These are phyloP conservation scores for Epiblema foenella DNA, from an alignment of 2,888 invertebrate species.

Conservation along the genomic window DNA sequence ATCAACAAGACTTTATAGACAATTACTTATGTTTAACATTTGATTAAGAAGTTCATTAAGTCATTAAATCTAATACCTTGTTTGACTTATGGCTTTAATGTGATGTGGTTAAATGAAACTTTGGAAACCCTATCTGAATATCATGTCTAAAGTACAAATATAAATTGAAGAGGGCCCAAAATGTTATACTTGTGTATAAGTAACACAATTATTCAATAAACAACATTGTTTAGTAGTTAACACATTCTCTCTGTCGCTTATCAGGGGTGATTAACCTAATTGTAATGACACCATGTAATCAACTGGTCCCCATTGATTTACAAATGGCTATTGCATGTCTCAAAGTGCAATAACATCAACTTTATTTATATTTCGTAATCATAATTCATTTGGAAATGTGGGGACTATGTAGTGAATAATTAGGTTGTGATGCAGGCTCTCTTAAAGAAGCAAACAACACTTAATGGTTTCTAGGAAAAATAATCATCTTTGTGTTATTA, in stretches of 20 bases:
- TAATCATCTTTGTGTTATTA: neutral
- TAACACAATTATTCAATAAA: conserved; percentile 21
- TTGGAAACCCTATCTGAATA: neutral
- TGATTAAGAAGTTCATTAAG: conserved; percentile 23
- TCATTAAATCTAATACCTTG: conserved; percentile 20
- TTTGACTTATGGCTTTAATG: neutral
- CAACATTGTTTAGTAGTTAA: conserved; percentile 31
- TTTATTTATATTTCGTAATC: conserved; percentile 32
- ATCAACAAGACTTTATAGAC: conserved; percentile 18
- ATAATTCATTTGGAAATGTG: conserved; percentile 21
- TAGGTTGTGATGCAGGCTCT: conserved; percentile 24
- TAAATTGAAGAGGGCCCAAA: neutral
- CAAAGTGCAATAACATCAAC: conserved; percentile 32
- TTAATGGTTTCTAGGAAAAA: conserved; percentile 29
- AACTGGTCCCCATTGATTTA: conserved; percentile 51
- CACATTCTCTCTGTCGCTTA: conserved; percentile 26
- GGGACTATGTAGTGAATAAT: conserved; percentile 21
- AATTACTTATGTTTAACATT: conserved; percentile 30
- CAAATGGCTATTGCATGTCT: conserved; percentile 49
- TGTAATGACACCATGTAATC: conserved; percentile 49
- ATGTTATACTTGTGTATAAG: conserved; percentile 4
- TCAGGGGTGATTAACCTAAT: conserved; percentile 52
- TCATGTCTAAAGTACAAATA: neutral
- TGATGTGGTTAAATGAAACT: neutral
- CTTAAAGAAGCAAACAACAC: conserved; percentile 8